phyloP scores from a whole-genome alignment of 2,113 vertebrate species.

The Channa maculata region DNA sequence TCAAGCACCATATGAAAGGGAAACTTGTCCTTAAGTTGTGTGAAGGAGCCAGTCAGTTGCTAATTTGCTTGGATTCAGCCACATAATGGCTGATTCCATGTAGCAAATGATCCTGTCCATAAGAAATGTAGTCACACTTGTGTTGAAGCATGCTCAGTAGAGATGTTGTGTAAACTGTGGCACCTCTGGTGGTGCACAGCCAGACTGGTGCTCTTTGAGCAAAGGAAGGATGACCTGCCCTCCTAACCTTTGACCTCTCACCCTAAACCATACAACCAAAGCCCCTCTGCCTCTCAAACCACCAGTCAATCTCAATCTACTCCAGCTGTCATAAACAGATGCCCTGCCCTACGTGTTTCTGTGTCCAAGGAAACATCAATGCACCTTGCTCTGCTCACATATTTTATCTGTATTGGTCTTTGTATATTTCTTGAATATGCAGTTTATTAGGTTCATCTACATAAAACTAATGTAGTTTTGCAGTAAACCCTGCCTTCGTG shows the following conservation, averaged over 20 bases:
- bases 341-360: conserved; percentile 27
- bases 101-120: background rate
- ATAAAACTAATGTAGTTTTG: too few relatives aligned
- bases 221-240: conserved; percentile 65
- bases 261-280: conserved; percentile 59
- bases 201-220: conserved; percentile 54
- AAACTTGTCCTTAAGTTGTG: conserved; percentile 2
- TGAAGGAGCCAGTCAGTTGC: background rate
- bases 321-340: conserved; percentile 75
- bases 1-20: background rate
- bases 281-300: conserved; percentile 48
- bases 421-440: conserved; percentile 5
- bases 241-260: conserved; percentile 70
- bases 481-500: too few relatives aligned
- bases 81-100: background rate
- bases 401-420: conserved; percentile 10
- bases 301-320: conserved; percentile 60
- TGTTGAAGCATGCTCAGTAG: conserved; percentile 34
- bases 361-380: conserved; percentile 19
- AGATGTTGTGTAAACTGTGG: conserved; percentile 32
- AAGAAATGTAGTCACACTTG: background rate
- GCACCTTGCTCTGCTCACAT: background rate
- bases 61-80: background rate
- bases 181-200: conserved; percentile 54
- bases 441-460: too few relatives aligned